Base-by-base conservation (phyloP, 2,113 vertebrate genomes). In the Probosciger aterrimus region DNA sequence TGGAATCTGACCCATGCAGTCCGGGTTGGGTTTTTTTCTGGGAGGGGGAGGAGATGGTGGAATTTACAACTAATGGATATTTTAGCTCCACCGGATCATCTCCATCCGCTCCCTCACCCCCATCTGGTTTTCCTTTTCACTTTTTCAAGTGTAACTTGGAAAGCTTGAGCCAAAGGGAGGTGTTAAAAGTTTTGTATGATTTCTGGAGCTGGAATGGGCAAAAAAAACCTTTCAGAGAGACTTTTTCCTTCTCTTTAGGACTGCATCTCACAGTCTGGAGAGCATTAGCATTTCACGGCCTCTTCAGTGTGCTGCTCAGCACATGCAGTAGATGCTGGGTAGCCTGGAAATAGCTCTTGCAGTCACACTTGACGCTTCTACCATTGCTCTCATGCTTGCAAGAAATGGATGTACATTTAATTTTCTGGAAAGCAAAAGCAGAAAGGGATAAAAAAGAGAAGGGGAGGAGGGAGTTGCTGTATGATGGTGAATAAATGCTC, bases 151-250 rank as follows among this genome's bases (percentile, higher is more conserved):
- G 73, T 57, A 84, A 88, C 89, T 96, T 65, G 79, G 71, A 94
- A 92, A 90, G 81, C 76, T 81, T 43, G 74, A 92, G 82, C 92
- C 91, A 68, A 92, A 90, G 82, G 90, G 79, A 94, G 73, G 95
- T 95, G 94, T 97, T 95, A 88, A 94, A 96, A 84, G 95, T 96
- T 93, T 90, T 63, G 52, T 82, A 35, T 57, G 81, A 50, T 91
- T 95, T 88, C 69, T 94, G 77, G 90, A 79, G 93, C 88, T 65
- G 93, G 73, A 94, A 92, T 23, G 49, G 69, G 76, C 35, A 78
- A 55, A 91, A 89, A 78, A 88, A 67, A 37, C 4, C 44, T 80
- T 75, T 80, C 55, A 18, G 37, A 86, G 47, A 15, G 12, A 52
- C 69, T 93, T 95, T 93, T 95, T n/a, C 88, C 60, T 88, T 96